Evolutionary conservation across 2,797 vertebrate species (phyloP), one percentile per base, ranked within the genome.

Genomic region (Scolopax bukidnonensis): DNA sequence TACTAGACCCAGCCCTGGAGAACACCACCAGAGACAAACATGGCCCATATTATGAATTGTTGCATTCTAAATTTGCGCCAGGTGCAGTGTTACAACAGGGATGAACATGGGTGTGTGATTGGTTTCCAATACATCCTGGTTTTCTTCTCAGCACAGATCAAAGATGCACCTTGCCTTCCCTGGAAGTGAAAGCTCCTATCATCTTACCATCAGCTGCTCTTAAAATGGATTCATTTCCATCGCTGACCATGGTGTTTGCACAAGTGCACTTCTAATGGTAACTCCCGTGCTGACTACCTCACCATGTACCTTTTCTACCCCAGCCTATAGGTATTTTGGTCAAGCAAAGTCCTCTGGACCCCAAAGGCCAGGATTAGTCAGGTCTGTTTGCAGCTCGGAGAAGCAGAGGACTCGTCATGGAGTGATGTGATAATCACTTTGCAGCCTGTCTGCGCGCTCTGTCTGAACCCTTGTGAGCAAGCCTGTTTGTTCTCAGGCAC

Each of bases 31-130:
- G 60, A 74, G 57, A 16, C 45, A 50, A 84, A 56, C 13, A 13
- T 24, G 27, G 56, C 41, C 64, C 38, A 24, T 38, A 27, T 67
- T 38, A 18, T 25, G n/a, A 45, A 79, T 20, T 1, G 0, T 13
- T 74, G 53, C 4, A 6, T 41, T 86, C 50, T 68, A 50, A 59
- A 70, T 61, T n/a, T 64, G 41, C 56, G 21, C 69, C 19, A 24
- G 4, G 10, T 79, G 36, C 60, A 90, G 53, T 13, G 6, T 68
- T 75, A 33, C 15, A 30, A 65, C 47, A 68, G 23, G 19, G 36
- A 15, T 60, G 59, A 33, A n/a, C 1, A 0, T 2, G 6, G 19
- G 8, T 4, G 4, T 0, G 0, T n/a, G 20, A 73, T 23, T 5
- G 0, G 25, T 82, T 91, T 78, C 21, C 60, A 89, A 2, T 3